These are phyloP conservation scores for Cherax destructor DNA, from an alignment of 1,140 invertebrate genomes.

Conservation along the genomic window DNA sequence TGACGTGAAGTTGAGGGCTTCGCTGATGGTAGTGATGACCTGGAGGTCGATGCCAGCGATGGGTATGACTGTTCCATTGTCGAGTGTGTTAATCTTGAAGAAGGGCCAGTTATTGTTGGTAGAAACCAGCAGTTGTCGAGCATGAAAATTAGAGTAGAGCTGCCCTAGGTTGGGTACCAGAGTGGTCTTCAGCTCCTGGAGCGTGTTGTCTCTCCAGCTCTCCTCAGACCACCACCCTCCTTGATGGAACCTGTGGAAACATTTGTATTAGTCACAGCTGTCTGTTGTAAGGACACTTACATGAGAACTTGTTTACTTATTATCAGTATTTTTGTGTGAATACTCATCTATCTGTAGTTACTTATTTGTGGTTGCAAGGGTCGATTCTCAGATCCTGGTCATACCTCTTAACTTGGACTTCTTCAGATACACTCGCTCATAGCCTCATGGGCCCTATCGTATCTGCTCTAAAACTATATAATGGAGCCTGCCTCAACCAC, in stretches of 20 bases:
- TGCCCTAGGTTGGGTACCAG: neutral
- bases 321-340: too few relatives aligned
- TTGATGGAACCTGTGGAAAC: neutral
- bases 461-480: neutral
- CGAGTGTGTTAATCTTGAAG: conserved; percentile 36
- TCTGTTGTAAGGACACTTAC: neutral
- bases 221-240: neutral
- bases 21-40: conserved; percentile 32
- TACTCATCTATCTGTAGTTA: too few relatives aligned
- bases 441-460: too few relatives aligned
- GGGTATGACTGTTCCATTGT: conserved; percentile 36
- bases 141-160: conserved; percentile 23
- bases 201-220: too few relatives aligned
- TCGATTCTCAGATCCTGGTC: too few relatives aligned
- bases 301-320: neutral
- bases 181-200: neutral
- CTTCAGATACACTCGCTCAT: too few relatives aligned
- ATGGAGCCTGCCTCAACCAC: neutral
- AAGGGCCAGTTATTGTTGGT: conserved; percentile 49
- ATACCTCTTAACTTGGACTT: too few relatives aligned
- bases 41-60: conserved; percentile 29
- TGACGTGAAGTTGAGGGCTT: conserved; percentile 52
- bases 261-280: neutral
- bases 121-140: conserved; percentile 24
- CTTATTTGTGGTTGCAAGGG: too few relatives aligned